Evolutionary conservation across 2,113 vertebrate genomes (phyloP), one percentile per base, ranked within the genome.

Genomic region (Micronisus gabar): DNA sequence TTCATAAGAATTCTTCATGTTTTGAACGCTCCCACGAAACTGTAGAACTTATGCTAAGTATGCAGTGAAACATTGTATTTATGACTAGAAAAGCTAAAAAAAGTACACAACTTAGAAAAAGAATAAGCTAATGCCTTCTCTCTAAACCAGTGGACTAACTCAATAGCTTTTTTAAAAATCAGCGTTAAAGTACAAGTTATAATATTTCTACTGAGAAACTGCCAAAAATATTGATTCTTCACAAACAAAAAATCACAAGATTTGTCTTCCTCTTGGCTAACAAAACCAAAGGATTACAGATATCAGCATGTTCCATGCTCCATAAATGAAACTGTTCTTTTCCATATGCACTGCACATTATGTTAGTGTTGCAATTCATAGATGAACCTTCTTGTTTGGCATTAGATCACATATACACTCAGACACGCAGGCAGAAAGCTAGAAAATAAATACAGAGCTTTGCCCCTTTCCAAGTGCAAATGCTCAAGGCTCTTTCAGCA

Each of bases 401-500:
- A 71, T 72, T 87, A 95, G 74, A 95, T 94, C 88, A 93, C 71
- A 75, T 93, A 90, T 19, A 38, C 29, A 80, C 53, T 78, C 86
- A 78, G 53, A 11, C 32, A 80, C 6, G 32, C 75, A 78, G 36
- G 62, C 91, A 88, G 62, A 80, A 90, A 88, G 30, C 50, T 95
- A 4, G 30, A 93, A 83, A 56, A 82, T 81, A 81, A 95, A 87
- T 90, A 91, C 38, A 73, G 23, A 83, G 55, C 32, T 76, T 88
- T 93, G 82, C 63, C 63, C 47, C 50, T 94, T 97, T 97, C 82
- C 83, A 88, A 90, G 67, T 94, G 75, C 82, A 95, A 92, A 74
- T 90, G 43, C 79, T 85, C 36, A 19, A 67, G 65, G 88, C 15
- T 95, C 52, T 86, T 84, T 85, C 91, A 94, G 74, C 59, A 73